Base-by-base conservation (phyloP, 1,140 invertebrate species). In the Lysiphlebus fabarum region DNA sequence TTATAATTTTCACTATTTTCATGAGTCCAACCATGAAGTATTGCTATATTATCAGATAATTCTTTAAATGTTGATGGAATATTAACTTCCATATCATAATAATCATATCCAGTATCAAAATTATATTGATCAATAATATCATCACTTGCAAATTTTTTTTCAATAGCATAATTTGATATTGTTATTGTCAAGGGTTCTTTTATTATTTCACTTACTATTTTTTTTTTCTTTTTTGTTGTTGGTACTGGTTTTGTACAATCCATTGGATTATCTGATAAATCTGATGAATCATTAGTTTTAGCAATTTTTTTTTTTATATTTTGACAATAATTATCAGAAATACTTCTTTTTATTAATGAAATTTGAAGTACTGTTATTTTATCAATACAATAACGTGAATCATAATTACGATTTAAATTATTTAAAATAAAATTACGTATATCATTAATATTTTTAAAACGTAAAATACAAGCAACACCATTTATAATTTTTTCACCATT, bases 21-120 rank as follows among this genome's bases (percentile, higher is more conserved):
- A 37, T 75, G 70, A 0, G 72, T 77, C 54, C 66, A 56, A 3
- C 75, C 76, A 37, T 72, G 72, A 34, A 78, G 61, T 14, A 78
- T 72, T 0, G 66, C 56, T 38, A 62, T 56, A 10, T 67, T 56
- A 2, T 45, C 62, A 0, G 66, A 17, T 6, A 77, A 12, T 8
- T 69, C 65, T 38, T 53, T 66, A 51, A 77, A 77, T 6, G 63
- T 69, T 4, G 67, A 62, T 0, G 75, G 75, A 9, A 78, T 59
- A 45, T 77, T 75, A 9, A 67, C 66, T 14, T 68, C 63, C 53
- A 75, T 64, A 4, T 70, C 57, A n/a, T 71, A 63, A 53, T 75
- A 75, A 0, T 50, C 53, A 56, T 74, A 75, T 1, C 66, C 70
- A 6, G 71, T 70, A 33, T 74, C 65, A 9, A 68, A 63, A 0